phyloP scores from a whole-genome alignment of 2,888 invertebrate species.

The Amphipoea lucens region DNA sequence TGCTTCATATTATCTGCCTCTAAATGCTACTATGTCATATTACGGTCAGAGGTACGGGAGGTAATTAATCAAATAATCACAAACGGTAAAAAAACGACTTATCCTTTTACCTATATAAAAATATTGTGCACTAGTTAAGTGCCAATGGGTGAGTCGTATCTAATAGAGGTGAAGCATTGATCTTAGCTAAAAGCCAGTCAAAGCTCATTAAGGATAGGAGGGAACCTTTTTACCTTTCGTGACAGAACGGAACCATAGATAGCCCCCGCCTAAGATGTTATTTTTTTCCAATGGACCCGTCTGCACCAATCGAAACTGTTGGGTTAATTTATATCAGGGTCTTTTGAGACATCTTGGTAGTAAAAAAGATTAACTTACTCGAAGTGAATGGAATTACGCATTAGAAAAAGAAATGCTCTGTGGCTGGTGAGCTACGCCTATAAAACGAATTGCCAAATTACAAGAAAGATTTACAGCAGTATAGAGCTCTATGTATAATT shows the following conservation, averaged over 20 bases:
- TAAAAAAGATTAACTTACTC: conserved; percentile 13
- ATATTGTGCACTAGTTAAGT: background rate
- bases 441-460: conserved; percentile 14
- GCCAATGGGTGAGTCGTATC: background rate
- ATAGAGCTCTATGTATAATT: conserved; percentile 6
- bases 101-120: no score
- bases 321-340: conserved; percentile 33
- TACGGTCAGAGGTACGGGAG: no score
- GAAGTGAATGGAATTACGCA: conserved; percentile 4
- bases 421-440: conserved; percentile 1
- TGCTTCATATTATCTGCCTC: no score
- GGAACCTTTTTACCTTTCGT: conserved; percentile 34
- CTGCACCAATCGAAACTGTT: conserved; percentile 38
- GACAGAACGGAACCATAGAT: conserved; percentile 34
- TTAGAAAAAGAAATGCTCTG: conserved; percentile 4
- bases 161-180: conserved; percentile 19
- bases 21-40: no score
- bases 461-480: conserved; percentile 23
- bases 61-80: no score
- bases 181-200: conserved; percentile 63
- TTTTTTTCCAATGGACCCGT: conserved; percentile 54
- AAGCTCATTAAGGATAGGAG: conserved; percentile 50
- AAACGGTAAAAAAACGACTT: no score
- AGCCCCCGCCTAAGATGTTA: conserved; percentile 31
- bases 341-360: background rate